Base-by-base conservation (phyloP, 2,113 vertebrate genomes). In the Electrona antarctica region DNA sequence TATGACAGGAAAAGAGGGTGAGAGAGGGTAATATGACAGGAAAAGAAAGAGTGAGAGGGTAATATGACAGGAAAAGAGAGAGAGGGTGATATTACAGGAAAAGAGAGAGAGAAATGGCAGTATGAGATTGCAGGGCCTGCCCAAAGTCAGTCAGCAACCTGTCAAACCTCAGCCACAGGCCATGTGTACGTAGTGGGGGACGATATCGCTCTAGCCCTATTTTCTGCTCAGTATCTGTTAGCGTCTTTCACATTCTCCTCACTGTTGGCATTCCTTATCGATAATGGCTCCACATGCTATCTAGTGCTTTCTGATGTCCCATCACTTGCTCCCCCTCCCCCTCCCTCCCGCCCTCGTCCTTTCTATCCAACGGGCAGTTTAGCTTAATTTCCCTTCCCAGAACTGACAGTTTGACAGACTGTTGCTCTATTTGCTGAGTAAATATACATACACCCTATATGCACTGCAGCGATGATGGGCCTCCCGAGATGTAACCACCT, bases 111-210 rank as follows among this genome's bases (percentile, higher is more conserved):
- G 65, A 66, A 79, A 66, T 66, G 7, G 21, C 48, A 56, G 62
- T 0, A 58, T 52, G 52, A 62, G 52, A 78, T 60, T 78, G 64
- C 15, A 57, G 62, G 54, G 61, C 65, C 59, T 73, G 69, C 74
- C 60, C 74, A 65, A 8, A 71, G 67, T 81, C 72, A 70, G 51
- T 67, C 73, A 75, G 71, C 60, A 68, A 71, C 46, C 70, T 76
- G 67, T 83, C 62, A 59, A 14, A 64, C 21, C 48, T 50, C 6
- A 57, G 52, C 33, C 67, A 54, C 28, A 60, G 21, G 12, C 50
- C 57, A 29, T 33, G 12, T 49, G 12, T 7, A 14, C 55, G 12
- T 7, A 65, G 60, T 41, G 21, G 15, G 28, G 59, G 64, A 74
- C 76, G 64, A 82, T 70, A 83, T 74, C 71, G 74, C 11, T 73